These are phyloP conservation scores for Heliconius erato DNA, from an alignment of 2,888 invertebrate species.

Conservation along the genomic window DNA sequence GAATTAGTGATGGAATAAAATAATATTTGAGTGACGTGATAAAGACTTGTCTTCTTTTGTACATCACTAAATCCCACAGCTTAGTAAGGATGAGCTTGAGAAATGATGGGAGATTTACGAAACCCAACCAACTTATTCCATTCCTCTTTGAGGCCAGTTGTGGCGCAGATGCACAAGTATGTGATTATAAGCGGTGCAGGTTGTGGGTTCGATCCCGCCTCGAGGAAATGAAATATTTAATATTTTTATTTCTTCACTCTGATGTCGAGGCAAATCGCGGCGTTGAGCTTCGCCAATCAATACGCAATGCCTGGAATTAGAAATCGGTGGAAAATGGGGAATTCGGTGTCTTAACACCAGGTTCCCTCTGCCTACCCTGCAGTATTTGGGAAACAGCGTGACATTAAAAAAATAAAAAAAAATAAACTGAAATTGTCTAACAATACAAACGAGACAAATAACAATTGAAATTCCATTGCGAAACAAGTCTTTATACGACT, in stretches of 20 bases:
- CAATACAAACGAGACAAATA: background rate
- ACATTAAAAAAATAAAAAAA: background rate
- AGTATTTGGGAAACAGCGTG: background rate
- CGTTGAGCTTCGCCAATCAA: too few relatives aligned
- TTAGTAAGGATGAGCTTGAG: slow-evolving; percentile 11
- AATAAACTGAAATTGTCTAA: background rate
- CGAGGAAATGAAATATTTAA: too few relatives aligned
- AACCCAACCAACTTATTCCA: background rate
- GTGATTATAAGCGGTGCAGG: too few relatives aligned
- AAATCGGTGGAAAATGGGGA: too few relatives aligned
- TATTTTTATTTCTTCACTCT: too few relatives aligned
- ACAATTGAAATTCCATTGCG: background rate
- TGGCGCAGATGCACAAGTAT: too few relatives aligned
- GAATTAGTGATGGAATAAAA: background rate
- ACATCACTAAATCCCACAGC: background rate
- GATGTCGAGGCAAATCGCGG: too few relatives aligned
- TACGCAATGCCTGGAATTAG: too few relatives aligned
- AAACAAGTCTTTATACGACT: background rate
- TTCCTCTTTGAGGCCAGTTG: too few relatives aligned
- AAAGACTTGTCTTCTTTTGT: slow-evolving; percentile 6
- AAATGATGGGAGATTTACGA: slow-evolving; percentile 2
- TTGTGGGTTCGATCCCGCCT: too few relatives aligned
- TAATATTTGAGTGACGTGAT: background rate
- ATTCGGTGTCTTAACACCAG: too few relatives aligned
- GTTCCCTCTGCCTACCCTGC: too few relatives aligned